A percentile compares a stretch with the other conserved stretches of the same genome.
Conservation (phyloP, 2,113 vertebrate species). For the Todiramphus chloris region DNA sequence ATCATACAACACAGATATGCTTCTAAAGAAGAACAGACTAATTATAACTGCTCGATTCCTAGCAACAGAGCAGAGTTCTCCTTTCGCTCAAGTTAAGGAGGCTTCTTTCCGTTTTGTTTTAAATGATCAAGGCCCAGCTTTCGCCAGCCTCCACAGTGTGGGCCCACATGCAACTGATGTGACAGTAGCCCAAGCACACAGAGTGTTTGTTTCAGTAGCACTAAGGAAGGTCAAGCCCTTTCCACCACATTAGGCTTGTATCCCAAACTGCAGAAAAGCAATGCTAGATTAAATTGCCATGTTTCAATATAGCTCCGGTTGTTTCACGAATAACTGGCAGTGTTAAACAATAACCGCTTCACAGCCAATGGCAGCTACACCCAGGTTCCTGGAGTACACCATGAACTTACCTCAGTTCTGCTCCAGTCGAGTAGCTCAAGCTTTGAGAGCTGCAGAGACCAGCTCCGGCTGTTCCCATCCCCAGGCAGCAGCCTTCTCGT, state of each 20-base stretch:
- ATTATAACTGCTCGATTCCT: conserved; percentile 32
- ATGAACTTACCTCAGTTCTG: neutral
- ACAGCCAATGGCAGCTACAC: neutral
- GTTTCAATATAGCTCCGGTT: neutral
- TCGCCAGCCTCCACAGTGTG: fast-evolving
- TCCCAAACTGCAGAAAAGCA: neutral
- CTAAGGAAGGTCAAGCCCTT: neutral
- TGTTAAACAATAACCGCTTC: neutral
- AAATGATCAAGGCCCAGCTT: neutral
- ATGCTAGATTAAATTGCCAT: neutral
- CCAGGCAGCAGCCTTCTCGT: neutral
- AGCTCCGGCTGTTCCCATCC: neutral
- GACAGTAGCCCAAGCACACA: neutral
- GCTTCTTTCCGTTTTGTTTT: neutral
- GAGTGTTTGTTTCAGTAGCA: neutral
- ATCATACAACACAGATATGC: fast-evolving
- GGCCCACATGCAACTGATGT: neutral
- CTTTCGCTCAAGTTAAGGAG: neutral
- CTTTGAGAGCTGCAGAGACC: neutral
- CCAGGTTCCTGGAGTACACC: neutral
- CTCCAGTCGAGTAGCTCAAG: neutral
- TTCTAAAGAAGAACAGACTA: conserved; percentile 8
- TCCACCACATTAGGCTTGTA: neutral
- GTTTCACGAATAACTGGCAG: neutral
- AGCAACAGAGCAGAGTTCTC: conserved; percentile 33